Conservation (phyloP, 2,797 vertebrate species). For the Siniperca obscura region DNA sequence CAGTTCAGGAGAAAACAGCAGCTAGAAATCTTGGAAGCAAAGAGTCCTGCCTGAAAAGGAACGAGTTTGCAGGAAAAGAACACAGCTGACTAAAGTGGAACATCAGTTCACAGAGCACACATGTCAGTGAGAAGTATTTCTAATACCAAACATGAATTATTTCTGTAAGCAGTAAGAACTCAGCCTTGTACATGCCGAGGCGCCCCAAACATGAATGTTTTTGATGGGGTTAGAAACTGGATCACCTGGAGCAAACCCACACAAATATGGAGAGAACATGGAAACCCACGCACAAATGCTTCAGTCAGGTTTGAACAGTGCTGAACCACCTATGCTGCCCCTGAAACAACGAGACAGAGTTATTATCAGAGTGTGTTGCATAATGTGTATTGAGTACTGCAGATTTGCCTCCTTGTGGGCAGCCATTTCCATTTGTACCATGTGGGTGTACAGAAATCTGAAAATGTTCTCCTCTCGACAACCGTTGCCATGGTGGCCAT, state of each 20-base stretch:
- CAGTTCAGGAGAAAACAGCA: neutral
- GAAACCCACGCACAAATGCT: conserved; percentile 32
- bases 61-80: neutral
- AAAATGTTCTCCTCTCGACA: conserved; percentile 54
- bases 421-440: conserved; percentile 42
- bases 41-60: conserved; percentile 1
- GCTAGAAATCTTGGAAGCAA: neutral
- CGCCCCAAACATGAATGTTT: conserved; percentile 16
- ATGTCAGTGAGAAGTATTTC: neutral
- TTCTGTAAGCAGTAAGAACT: no score
- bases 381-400: conserved; percentile 34
- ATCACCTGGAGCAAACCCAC: conserved; percentile 17
- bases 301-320: conserved; percentile 17
- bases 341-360: conserved; percentile 2
- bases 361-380: conserved; percentile 23
- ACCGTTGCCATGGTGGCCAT: conserved; percentile 75
- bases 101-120: neutral
- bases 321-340: conserved; percentile 19
- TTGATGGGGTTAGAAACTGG: conserved; percentile 21
- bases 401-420: conserved; percentile 49
- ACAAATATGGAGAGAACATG: conserved; percentile 21
- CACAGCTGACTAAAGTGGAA: conserved; percentile 10
- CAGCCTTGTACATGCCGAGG: no score
- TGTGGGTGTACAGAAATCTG: conserved; percentile 70
- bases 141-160: neutral